These are phyloP conservation scores for Poecile atricapillus DNA, from an alignment of 2,113 vertebrate species.

Conservation along the genomic window DNA sequence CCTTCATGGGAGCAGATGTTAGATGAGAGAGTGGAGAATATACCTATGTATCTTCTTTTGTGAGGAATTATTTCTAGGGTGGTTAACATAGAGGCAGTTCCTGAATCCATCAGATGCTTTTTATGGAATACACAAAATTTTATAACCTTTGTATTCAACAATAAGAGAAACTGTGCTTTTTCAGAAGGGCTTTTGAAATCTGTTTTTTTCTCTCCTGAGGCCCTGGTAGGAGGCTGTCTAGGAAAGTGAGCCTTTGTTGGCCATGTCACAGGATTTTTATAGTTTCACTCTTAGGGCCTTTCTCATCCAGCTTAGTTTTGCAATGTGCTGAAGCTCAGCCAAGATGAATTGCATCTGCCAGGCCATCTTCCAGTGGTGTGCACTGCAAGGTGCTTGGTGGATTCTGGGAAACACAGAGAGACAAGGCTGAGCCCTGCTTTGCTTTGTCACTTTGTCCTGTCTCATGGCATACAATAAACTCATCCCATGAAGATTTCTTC, in stretches of 20 bases:
- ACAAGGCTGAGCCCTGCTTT: background rate
- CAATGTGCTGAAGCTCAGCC: slow-evolving; percentile 13
- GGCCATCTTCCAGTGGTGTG: background rate
- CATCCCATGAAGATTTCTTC: background rate
- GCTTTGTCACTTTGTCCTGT: background rate
- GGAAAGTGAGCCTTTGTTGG: slow-evolving; percentile 29
- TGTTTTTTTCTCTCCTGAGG: background rate
- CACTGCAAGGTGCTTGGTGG: background rate
- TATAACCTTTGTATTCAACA: background rate
- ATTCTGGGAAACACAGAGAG: background rate
- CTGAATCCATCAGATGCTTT: background rate
- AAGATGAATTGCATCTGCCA: background rate
- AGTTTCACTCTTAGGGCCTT: background rate
- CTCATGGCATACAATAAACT: background rate
- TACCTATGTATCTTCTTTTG: background rate
- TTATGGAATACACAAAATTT: background rate
- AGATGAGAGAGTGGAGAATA: background rate
- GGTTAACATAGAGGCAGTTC: background rate
- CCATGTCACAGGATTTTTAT: background rate
- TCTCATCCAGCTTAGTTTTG: slow-evolving; percentile 12
- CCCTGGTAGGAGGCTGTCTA: slow-evolving; percentile 7
- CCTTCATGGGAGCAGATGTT: background rate
- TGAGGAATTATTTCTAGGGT: background rate
- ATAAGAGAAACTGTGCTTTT: background rate
- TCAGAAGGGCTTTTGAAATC: background rate